Base-by-base conservation (phyloP, 92 coral and sea anemone species). In the Porites cylindrica region DNA sequence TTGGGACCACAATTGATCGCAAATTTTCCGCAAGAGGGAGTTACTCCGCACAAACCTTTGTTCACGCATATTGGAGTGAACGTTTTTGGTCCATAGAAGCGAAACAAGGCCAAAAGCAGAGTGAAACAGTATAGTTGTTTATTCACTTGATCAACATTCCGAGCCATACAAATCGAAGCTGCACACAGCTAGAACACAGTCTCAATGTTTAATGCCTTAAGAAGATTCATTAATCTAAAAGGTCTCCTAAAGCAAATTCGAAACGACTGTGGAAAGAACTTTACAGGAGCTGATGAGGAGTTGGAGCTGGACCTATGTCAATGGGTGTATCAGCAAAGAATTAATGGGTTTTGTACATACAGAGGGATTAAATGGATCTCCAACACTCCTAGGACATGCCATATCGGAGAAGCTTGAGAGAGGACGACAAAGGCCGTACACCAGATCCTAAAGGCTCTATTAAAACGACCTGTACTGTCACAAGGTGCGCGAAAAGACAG, bases 341-440 rank as follows among this genome's bases (percentile, higher is more conserved):
- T 21, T 38, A 66, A 43, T 21, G 75, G 50, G 26, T 53, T 70
- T 56, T 88, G 68, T 29, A 74, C 24, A 8, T 82, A 82, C 58
- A 77, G 63, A 51, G 82, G 47, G 17, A 82, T 87, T 23, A 18
- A 77, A 47, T 87, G 89, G 90, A 59, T 12, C 1, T 85, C 76
- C 68, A 86, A 86, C 58, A 89, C 92, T 0, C 92, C 89, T 4
- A 32, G 54, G n/a, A 89, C 89, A 29, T 69, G 88, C 79, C 91
- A 87, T 51, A 80, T 81, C 76, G 87, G 87, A 0, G 88, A 79
- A 5, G 72, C 66, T 8, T 90, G 84, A 89, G 91, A 87, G 69
- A 16, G 88, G 72, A 87, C 82, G 88, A 83, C 88, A 11, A 86
- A 81, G n/a, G 62, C 93, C 18, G 75, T 79, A 16, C 84, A 81